phyloP scores from a whole-genome alignment of 1,140 invertebrate genomes.

The Panulirus ornatus region DNA sequence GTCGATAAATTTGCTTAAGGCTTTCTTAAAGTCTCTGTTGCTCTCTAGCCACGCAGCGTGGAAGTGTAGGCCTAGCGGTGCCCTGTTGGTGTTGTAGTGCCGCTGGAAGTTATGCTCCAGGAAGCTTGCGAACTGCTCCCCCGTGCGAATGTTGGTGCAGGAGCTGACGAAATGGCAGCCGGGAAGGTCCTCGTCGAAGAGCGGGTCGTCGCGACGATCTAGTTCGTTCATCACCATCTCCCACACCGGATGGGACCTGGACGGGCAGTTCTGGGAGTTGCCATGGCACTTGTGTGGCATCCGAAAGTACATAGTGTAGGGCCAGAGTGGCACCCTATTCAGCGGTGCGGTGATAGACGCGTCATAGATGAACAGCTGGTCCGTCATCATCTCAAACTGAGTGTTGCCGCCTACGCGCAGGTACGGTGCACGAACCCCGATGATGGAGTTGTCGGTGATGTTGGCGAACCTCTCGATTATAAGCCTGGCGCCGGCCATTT shows the following conservation, averaged over 20 bases:
- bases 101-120: slow-evolving; percentile 96
- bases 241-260: slow-evolving; percentile 93
- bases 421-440: slow-evolving; percentile 93
- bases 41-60: slow-evolving; percentile 97
- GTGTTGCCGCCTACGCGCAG: slow-evolving; percentile 94
- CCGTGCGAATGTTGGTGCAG: slow-evolving; percentile 93
- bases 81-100: slow-evolving; percentile 94
- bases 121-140: slow-evolving; percentile 82
- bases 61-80: slow-evolving; percentile 96
- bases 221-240: slow-evolving; percentile 98
- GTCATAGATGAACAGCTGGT: slow-evolving; percentile 96
- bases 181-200: slow-evolving; percentile 92
- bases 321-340: slow-evolving; percentile 94
- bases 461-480: slow-evolving; percentile 86
- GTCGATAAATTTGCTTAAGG: slow-evolving; percentile 95
- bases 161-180: slow-evolving; percentile 95
- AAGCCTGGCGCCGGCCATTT: slow-evolving; percentile 93
- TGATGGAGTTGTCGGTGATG: slow-evolving; percentile 93
- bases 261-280: slow-evolving; percentile 94
- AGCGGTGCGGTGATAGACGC: slow-evolving; percentile 94
- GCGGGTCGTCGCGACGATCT: slow-evolving; percentile 93
- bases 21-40: slow-evolving; percentile 94
- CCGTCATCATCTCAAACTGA: slow-evolving; percentile 97
- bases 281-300: slow-evolving; percentile 97
- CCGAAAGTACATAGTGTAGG: slow-evolving; percentile 95